Evolutionary conservation across 1,140 invertebrate genomes (phyloP), one percentile per base, ranked within the genome.

Genomic region (Achatina immaculata): DNA sequence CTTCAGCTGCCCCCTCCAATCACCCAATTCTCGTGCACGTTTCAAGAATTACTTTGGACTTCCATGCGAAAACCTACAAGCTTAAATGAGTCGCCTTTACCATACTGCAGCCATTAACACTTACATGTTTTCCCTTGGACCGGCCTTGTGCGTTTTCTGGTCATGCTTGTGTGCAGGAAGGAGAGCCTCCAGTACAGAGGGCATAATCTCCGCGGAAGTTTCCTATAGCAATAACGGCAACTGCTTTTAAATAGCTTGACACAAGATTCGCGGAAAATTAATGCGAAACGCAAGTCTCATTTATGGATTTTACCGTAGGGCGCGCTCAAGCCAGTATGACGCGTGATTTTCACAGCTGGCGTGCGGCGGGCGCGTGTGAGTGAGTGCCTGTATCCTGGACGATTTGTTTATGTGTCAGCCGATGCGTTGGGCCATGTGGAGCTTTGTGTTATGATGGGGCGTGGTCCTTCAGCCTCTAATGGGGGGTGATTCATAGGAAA

Each of bases 291-390:
- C 58, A 62, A 62, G 58, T 62, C 4, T 34, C n/a, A 31, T 28
- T 62, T 62, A 62, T 62, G n/a, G 58, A n/a, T 6, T 31, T n/a
- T 31, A 31, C 58, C 1, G 58, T 34, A 62, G 58, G 58, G 58
- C n/a, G 28, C 58, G 58, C 28, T 31, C 28, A 9, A 1, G 58
- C 58, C 16, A 31, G 58, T 16, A 62, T 31, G 58, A 28, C 58
- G 58, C 58, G 58, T 62, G 58, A 62, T 62, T 62, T 62, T 62
- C 28, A 62, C 58, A 62, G 58, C 58, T 62, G 42, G 71, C 38
- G 0, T 73, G 28, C 42, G 42, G 48, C 71, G 31, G 16, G 3
- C n/a, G 71, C 42, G 21, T 73, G 42, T 73, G 42, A 19, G 42
- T 73, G 71, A 48, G 71, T 36, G 71, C 38, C 28, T 34, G n/a